Conservation (phyloP, 2,888 invertebrate genomes). For the Drosophila demipolita region DNA sequence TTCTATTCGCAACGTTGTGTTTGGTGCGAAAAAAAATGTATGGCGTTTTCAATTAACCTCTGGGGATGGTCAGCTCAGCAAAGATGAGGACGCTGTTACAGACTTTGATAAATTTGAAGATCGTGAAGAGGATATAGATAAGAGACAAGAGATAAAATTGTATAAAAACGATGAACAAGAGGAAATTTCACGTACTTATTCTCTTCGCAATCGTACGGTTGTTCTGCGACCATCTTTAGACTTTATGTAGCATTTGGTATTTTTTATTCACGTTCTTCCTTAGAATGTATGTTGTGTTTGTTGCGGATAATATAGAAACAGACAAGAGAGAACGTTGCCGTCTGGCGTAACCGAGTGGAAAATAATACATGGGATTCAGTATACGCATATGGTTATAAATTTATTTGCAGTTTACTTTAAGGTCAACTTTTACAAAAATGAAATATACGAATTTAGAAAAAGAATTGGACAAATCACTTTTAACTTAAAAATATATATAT, state of each 20-base stretch:
- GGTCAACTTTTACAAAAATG: constrained; percentile 70
- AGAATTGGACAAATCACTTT: constrained; percentile 28
- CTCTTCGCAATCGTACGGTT: constrained; percentile 52
- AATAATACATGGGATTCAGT: constrained; percentile 1
- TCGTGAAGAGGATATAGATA: constrained; percentile 63
- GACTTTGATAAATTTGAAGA: constrained; percentile 51
- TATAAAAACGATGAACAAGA: neutral
- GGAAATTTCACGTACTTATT: constrained; percentile 36
- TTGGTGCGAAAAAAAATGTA: constrained; percentile 78
- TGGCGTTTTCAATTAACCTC: constrained; percentile 76
- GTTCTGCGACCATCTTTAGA: constrained; percentile 49
- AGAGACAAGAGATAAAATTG: constrained; percentile 34
- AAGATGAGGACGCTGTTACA: constrained; percentile 29
- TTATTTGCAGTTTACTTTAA: constrained; percentile 59
- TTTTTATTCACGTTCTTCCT: neutral
- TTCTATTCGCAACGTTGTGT: constrained; percentile 69
- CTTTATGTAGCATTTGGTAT: constrained; percentile 22
- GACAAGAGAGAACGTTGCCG: no score
- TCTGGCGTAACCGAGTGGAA: no score
- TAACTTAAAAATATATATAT: constrained; percentile 31
- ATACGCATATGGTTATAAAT: constrained; percentile 20
- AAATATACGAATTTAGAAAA: constrained; percentile 30
- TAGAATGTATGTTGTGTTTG: neutral
- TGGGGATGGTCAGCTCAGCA: constrained; percentile 61
- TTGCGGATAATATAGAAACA: no score